Evolutionary conservation across 2,113 vertebrate genomes (phyloP), one percentile per base, ranked within the genome.

Genomic region (Pluvianellus socialis): DNA sequence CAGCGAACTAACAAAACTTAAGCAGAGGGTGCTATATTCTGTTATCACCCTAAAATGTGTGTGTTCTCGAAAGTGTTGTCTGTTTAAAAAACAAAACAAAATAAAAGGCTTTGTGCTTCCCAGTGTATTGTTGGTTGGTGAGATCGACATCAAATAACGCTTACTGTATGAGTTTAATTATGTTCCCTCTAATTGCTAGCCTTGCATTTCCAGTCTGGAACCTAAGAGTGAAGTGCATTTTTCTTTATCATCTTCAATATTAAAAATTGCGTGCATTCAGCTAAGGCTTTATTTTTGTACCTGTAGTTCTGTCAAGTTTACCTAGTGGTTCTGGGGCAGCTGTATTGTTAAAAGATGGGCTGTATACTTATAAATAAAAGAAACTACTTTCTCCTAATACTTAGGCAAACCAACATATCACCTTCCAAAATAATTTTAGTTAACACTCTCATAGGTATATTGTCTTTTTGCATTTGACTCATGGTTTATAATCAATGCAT

Each of bases 171-270:
- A 68, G 44, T 93, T 94, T 75, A 74, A 89, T 94, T 95, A 74
- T 95, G 42, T 95, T 91, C 65, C 16, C 20, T 87, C 55, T 79
- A 40, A 71, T 88, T 86, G 90, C 87, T 91, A 76, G 73, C 38
- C 33, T 96, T 97, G 81, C 77, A 33, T 94, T 96, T 96, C 94
- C 59, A 75, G 23, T 58, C 65, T 89, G 56, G 44, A 84, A 67
- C 42, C 17, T 47, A 47, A 62, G 50, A 86, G 94, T 80, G 76
- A 86, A 91, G 65, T 70, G 63, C 38, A n/a, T 89, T 94, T 95
- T 94, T 55, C 26, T 86, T 84, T 70, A 30, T 92, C 32, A 9
- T 91, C 61, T 67, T 91, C 84, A 82, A 2, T 85, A 82, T 65
- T 95, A 38, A 94, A 91, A 90, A 42, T 35, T 27, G 4, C 38